Base-by-base conservation (phyloP, 1,140 invertebrate genomes). In the Myzus persicae region DNA sequence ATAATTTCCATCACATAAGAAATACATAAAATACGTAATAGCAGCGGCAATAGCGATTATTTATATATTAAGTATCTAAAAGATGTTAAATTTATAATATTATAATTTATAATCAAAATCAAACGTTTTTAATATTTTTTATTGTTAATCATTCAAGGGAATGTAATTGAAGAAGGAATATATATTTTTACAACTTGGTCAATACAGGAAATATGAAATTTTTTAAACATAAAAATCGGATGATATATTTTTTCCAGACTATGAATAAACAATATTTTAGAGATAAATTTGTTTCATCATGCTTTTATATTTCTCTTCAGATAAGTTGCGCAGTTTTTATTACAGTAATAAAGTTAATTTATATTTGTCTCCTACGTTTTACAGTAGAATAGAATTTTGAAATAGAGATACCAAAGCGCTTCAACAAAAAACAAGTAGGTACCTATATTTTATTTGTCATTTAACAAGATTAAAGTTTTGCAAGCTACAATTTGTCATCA, bases 331-430 rank as follows among this genome's bases (percentile, higher is more conserved):
- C 44, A 51, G 91, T 38, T 93, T 84, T 93, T 93, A 93, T 84
- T 93, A 84, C 22, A 84, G 91, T 84, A 48, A 93, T 93, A 93
- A 93, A 93, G 24, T 84, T 82, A 84, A 82, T 93, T 93, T 84
- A 84, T 93, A 48, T 38, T 48, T 82, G 91, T 51, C 11, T 22
- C 26, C 31, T 31, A 42, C 11, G 14, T 54, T 84, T n/a, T 51
- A 51, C 24, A 46, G 26, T 36, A 38, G 38, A 67, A 59, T 59
- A 90, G 24, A 84, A 93, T 84, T 93, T 51, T 42, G 31, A 51
- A 82, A 84, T 48, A 40, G 36, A 93, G 91, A 93, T 24, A 84
- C 42, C 42, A 46, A 81, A 91, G 31, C 81, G 22, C 44, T 38
- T 36, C n/a, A 26, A 82, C 31, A 51, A 82, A 46, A n/a, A 81